Conservation (phyloP, 2,797 vertebrate species). For the Tapirus indicus region DNA sequence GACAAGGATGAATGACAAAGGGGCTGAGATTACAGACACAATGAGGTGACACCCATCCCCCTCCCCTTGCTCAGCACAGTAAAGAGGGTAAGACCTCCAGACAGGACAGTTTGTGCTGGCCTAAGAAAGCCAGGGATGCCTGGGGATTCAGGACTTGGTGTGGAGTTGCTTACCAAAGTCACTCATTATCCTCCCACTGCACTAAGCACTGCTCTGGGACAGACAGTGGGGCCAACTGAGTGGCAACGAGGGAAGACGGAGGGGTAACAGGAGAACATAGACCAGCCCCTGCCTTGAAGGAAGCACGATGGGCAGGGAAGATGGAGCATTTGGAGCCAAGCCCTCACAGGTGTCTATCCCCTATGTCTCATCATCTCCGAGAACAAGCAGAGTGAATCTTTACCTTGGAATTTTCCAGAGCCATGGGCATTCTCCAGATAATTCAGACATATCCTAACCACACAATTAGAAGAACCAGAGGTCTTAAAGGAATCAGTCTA, state of each 20-base stretch:
- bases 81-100: not conserved
- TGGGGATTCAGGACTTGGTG: not conserved
- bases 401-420: not conserved
- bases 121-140: not conserved
- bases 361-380: not conserved
- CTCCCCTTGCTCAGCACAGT: not conserved
- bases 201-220: not conserved
- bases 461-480: not conserved
- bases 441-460: not conserved
- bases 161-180: conserved; percentile 45
- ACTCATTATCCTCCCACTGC: conserved; percentile 47
- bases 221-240: rapidly evolving
- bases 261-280: rapidly evolving
- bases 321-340: not conserved
- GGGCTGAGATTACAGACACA: conserved; percentile 27
- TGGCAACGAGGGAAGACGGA: rapidly evolving
- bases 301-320: not conserved
- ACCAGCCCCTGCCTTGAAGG: not conserved
- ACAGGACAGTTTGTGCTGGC: not conserved
- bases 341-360: not conserved
- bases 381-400: not conserved
- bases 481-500: not conserved
- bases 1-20: conserved; percentile 45
- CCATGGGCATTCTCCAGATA: not conserved
- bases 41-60: not conserved